phyloP scores from a whole-genome alignment of 2,888 invertebrate genomes.

The Vannuccia rotundouncinata region DNA sequence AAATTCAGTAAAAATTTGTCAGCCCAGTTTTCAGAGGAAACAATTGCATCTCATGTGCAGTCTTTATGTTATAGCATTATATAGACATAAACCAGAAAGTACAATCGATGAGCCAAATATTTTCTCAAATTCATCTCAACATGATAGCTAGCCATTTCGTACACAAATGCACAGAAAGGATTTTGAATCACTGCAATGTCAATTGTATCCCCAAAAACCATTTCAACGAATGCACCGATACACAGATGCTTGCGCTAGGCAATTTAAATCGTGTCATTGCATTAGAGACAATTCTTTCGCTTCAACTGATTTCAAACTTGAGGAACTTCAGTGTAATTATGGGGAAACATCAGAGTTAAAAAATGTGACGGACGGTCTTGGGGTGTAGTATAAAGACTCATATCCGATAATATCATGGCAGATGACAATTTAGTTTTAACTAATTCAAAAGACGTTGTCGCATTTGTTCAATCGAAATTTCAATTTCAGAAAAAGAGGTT shows the following conservation, averaged over 20 bases:
- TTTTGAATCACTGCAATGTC: neutral
- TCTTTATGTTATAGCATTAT: constrained; percentile 1
- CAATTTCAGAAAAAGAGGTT: neutral
- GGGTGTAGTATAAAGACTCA: neutral
- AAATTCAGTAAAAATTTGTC: constrained; percentile 1
- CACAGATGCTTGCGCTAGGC: neutral
- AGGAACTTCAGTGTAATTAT: neutral
- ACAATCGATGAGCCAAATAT: neutral
- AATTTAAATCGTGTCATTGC: neutral
- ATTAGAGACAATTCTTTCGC: neutral
- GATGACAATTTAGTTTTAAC: neutral
- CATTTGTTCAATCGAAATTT: neutral
- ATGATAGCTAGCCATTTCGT: constrained; percentile 16
- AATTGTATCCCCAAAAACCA: neutral
- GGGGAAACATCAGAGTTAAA: neutral
- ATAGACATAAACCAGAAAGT: neutral
- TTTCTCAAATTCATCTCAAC: constrained; percentile 13
- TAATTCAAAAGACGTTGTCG: neutral
- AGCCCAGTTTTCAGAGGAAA: neutral
- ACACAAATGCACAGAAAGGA: neutral
- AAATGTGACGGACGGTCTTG: neutral
- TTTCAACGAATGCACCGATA: constrained; percentile 4
- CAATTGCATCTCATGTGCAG: neutral
- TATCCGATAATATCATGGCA: neutral
- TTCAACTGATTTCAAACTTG: neutral